Base-by-base conservation (phyloP, 2,113 vertebrate species). In the Nipponia nippon region DNA sequence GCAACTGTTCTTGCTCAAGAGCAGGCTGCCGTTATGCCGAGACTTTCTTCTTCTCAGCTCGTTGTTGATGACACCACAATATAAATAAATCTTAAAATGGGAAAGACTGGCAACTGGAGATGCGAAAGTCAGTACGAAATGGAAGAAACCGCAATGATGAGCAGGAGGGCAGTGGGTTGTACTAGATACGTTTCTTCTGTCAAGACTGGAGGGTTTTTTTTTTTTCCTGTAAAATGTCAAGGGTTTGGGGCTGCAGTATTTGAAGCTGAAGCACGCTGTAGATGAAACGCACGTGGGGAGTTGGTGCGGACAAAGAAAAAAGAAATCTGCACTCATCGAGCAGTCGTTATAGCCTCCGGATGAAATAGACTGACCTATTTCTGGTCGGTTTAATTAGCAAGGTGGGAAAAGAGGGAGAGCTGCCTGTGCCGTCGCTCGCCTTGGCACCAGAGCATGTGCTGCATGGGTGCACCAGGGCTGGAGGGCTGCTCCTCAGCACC, bases 291-390 rank as follows among this genome's bases (percentile, higher is more conserved):
- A 59, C 0, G 0, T 18, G 56, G 77, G 76, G 65, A 55, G 14
- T 63, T 17, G 25, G 9, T 2, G 36, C 1, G 5, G 65, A 75
- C 81, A 82, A 78, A 92, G 72, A 7, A 50, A 91, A 87, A 61
- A 47, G 36, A 79, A 83, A 46, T 40, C 40, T 84, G 75, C 46
- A 38, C 5, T 13, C 6, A 30, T 44, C 2, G 3, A 70, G n/a
- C 79, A 55, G 59, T 71, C 50, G 9, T 58, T 81, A 22, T 7
- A 67, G 80, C 44, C 62, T 75, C 36, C 0, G 1, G 69, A 73
- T 78, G 56, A 91, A 95, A 84, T 7, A 88, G 83, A 16, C 56
- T 67, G 92, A 91, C 80, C 79, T 91, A 87, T 89, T 95, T 95
- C 86, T 92, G 77, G 52, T 52, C 2, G 4, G 52, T 91, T 95